Evolutionary conservation across 2,888 invertebrate genomes (phyloP), one percentile per base, ranked within the genome.

Genomic region (Coleophora deauratella): DNA sequence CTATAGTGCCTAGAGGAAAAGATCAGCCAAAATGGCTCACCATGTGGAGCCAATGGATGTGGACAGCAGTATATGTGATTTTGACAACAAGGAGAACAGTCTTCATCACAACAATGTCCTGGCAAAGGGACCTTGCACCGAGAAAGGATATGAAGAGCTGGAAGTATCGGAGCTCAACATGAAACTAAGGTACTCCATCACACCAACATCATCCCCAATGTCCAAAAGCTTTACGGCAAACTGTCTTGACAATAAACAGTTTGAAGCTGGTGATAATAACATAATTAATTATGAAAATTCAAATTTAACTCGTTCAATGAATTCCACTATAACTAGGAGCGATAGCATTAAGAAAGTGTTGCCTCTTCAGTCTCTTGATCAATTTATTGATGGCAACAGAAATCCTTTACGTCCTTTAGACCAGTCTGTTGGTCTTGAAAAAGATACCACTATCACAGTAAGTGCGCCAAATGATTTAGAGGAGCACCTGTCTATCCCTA

Each of bases 1-100:
- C 9, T 38, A 14, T 46, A 45, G 42, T 45, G 44, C 32, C 31
- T 31, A 9, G 31, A 38, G 45, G 46, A 42, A 43, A 35, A 34
- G 39, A 35, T 31, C 28, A 37, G 10, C 45, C 49, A 52, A 50
- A 54, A 84, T 82, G 82, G 79, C 80, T 69, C 71, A 76, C 46
- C 58, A 62, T 45, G 55, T 55, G 15, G 80, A 80, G 68, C 75
- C 80, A 0, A 82, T 85, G 81, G 84, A 84, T 43, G 61, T 81
- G 48, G 82, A 76, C 54, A 55, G 52, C 37, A 60, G 72, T 41
- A 66, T 73, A 46, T 69, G 63, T 69, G 80, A 76, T 39, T 82
- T 79, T 55, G 84, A 85, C 46, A 72, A 84, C 51, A 85, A 84
- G 56, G 85, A 85, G 49, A 85, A 84, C 47, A 66, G 68, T 43